A percentile compares a stretch with the other conserved stretches of the same genome.
Evolutionary conservation across 2,797 vertebrate genomes (phyloP).

Genomic region (Hemibagrus guttatus): DNA sequence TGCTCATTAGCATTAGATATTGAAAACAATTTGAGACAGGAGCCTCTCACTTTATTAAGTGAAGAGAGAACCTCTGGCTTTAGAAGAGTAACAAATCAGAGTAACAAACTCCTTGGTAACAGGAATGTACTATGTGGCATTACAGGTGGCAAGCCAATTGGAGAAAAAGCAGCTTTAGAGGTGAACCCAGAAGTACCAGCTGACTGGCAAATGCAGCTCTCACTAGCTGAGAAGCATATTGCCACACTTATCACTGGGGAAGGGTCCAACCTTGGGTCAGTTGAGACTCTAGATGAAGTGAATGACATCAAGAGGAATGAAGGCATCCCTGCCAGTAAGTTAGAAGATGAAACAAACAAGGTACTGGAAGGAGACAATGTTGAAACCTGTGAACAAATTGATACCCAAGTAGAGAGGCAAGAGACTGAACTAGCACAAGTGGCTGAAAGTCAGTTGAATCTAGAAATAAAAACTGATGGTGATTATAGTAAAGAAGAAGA

Average conservation of each 20-base stretch:
- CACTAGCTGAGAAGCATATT: slow-evolving; percentile 59
- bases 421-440: slow-evolving; percentile 71
- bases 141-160: slow-evolving; percentile 45
- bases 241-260: slow-evolving; percentile 60
- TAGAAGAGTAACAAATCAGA: slow-evolving; percentile 50
- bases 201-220: slow-evolving; percentile 60
- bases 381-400: slow-evolving; percentile 22
- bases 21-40: slow-evolving; percentile 47
- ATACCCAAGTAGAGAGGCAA: slow-evolving; percentile 71
- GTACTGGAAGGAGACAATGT: slow-evolving; percentile 17
- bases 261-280: slow-evolving; percentile 38
- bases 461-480: slow-evolving; percentile 54
- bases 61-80: slow-evolving; percentile 55
- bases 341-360: slow-evolving; percentile 27
- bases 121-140: slow-evolving; percentile 48
- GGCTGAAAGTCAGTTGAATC: slow-evolving; percentile 30
- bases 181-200: slow-evolving; percentile 50
- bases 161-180: slow-evolving; percentile 50
- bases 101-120: slow-evolving; percentile 45
- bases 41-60: slow-evolving; percentile 52
- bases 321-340: slow-evolving; percentile 11
- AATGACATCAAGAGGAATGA: slow-evolving; percentile 26
- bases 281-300: slow-evolving; percentile 35
- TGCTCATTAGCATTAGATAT: slow-evolving; percentile 58
- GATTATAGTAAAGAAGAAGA: slow-evolving; percentile 48